Evolutionary conservation across 1,140 invertebrate genomes (phyloP), one percentile per base, ranked within the genome.

Genomic region (Grapholita molesta): DNA sequence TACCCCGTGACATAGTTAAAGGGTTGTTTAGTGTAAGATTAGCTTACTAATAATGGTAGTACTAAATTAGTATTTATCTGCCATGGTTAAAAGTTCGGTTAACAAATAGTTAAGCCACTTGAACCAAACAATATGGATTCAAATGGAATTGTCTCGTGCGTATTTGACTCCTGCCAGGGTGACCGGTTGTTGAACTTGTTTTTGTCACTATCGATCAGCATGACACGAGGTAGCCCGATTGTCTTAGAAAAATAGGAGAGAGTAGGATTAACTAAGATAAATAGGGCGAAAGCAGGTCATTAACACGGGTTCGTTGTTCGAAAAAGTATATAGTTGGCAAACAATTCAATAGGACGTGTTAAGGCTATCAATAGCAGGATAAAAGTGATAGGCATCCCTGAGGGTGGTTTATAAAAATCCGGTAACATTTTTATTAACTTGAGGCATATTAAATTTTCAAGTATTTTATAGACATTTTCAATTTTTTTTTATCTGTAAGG

Each of bases 181-280:
- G 55, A 61, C 55, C 28, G 55, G 28, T 4, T 32, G 55, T 61
- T 61, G 55, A 61, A 61, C 55, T 61, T 61, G 55, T 28, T 61
- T 61, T 28, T n/a, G 28, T 28, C 25, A 6, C 15, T 28, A 61
- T 61, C 55, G 55, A 61, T 61, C 24, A 30, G 8, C 11, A 30
- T 25, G 24, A 30, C 28, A 61, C 25, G n/a, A 8, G 8, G 18
- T 21, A 48, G 35, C 6, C n/a, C 7, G 18, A 48, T 48, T 48
- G 15, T 48, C 42, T 48, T 21, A 48, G 6, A 48, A 21, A 48
- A 48, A 48, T 48, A 48, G 15, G 0, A 48, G 42, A 2, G 2
- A 21, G 21, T 2, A 9, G 8, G 18, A 6, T n/a, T n/a, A n/a
- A n/a, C n/a, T n/a, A 48, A 42, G 38, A 42, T 42, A 5, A 18